Base-by-base conservation (phyloP, 2,113 vertebrate genomes). In the Herpetotheres cachinnans region DNA sequence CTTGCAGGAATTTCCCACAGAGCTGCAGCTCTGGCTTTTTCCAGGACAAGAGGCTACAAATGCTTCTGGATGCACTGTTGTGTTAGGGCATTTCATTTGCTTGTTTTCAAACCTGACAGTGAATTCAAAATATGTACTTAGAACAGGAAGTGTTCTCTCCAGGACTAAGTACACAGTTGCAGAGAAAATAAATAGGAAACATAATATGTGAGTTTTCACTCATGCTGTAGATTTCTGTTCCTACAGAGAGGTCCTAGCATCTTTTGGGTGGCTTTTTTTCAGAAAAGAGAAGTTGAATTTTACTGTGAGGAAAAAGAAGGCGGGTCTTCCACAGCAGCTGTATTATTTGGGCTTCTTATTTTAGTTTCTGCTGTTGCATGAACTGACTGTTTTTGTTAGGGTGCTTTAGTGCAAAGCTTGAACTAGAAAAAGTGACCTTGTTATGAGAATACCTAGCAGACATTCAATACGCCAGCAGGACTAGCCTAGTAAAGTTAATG, bases 131-230 rank as follows among this genome's bases (percentile, higher is more conserved):
- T 82, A 85, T 42, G 46, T 94, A 58, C 62, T 90, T 90, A 78
- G 47, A 65, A 34, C 80, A 91, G 82, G 69, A 90, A 91, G 69
- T 52, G 38, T 84, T 95, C 80, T 72, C 89, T 92, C 65, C 46
- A 65, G 59, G 86, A 82, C 61, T 82, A 89, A 76, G 29, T 77
- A 85, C 34, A 61, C 56, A 69, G 36, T 67, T 52, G 44, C 83
- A 94, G 81, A 87, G 77, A 79, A 94, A 93, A 89, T 81, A 94
- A 96, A 94, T 82, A 93, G 26, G 55, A 84, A 94, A 71, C 16
- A 42, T 34, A 63, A 61, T 49, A 83, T n/a, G 22, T 66, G 62
- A 50, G n/a, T 55, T 94, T 86, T 89, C 55, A 17, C 47, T 30
- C n/a, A 34, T 14, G 7, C 26, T 19, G 21, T 52, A 52, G 21